A percentile compares a stretch with the other conserved stretches of the same genome.
These are phyloP conservation scores for Zoroaster sp. DNA, from an alignment of 53 echinoderm and acorn worm genomes.

Conservation along the genomic window DNA sequence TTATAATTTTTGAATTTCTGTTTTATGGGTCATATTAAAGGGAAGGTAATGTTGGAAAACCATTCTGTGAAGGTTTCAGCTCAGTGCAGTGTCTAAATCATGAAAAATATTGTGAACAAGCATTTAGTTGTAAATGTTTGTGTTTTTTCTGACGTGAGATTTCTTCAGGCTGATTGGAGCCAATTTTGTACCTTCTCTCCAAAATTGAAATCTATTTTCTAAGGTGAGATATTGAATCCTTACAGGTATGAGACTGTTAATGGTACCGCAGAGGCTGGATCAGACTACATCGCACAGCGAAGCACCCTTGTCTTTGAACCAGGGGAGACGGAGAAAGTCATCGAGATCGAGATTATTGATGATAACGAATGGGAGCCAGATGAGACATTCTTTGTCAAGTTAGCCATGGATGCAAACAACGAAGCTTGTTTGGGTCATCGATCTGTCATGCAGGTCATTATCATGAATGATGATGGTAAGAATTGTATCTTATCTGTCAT, in stretches of 20 bases:
- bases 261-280: conserved; percentile 90
- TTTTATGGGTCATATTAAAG: too few species aligned
- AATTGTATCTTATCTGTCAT: too few species aligned
- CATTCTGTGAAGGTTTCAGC: too few species aligned
- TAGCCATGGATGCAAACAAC: conserved; percentile 63
- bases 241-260: conserved; percentile 91
- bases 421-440: conserved; percentile 75
- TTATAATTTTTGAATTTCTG: neutral
- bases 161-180: too few species aligned
- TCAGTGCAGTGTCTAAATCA: too few species aligned
- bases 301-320: conserved; percentile 89
- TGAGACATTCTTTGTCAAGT: conserved; percentile 97
- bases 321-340: conserved; percentile 84
- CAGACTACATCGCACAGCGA: conserved; percentile 91
- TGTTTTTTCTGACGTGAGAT: too few species aligned
- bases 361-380: conserved; percentile 99
- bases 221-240: too few species aligned
- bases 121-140: too few species aligned
- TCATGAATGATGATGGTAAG: conserved; percentile 98
- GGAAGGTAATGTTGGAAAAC: too few species aligned
- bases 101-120: too few species aligned
- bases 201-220: too few species aligned
- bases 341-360: conserved; percentile 98
- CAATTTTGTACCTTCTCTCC: too few species aligned
- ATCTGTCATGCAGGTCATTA: conserved; percentile 87